Conservation (phyloP, 2,797 vertebrate genomes). For the Pelodytes ibericus region DNA sequence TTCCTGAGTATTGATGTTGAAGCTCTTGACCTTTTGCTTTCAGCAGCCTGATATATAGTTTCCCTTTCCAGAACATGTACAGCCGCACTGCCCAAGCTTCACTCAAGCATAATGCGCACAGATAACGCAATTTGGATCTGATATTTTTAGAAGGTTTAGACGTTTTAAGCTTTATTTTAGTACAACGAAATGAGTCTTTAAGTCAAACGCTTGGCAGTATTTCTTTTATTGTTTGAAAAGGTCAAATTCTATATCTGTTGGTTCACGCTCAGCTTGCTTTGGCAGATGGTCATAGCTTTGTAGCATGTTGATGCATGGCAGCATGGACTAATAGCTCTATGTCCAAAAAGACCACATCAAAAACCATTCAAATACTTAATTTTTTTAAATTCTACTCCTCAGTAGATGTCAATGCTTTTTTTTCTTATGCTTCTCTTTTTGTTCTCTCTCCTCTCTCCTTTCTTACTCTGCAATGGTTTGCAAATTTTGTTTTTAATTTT, state of each 20-base stretch:
- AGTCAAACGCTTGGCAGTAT: not conserved
- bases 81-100: no score
- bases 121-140: no score
- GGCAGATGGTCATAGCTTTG: constrained; percentile 68
- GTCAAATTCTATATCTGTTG: constrained; percentile 76
- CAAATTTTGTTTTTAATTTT: constrained; percentile 68
- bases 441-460: constrained; percentile 78
- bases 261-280: constrained; percentile 79
- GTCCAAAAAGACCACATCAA: constrained; percentile 78
- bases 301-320: constrained; percentile 76
- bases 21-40: not conserved
- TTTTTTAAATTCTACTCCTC: constrained; percentile 77
- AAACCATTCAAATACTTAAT: constrained; percentile 70
- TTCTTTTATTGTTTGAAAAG: constrained; percentile 65
- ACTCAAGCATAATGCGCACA: no score
- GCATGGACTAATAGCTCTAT: constrained; percentile 72
- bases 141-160: no score
- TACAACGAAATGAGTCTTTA: no score
- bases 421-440: constrained; percentile 89
- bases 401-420: constrained; percentile 77
- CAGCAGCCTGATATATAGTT: not conserved
- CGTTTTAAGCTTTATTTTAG: no score
- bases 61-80: not conserved
- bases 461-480: constrained; percentile 70
- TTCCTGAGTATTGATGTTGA: no score